Conservation (phyloP, 2,888 invertebrate species). For the Rhyacophila evoluta region DNA sequence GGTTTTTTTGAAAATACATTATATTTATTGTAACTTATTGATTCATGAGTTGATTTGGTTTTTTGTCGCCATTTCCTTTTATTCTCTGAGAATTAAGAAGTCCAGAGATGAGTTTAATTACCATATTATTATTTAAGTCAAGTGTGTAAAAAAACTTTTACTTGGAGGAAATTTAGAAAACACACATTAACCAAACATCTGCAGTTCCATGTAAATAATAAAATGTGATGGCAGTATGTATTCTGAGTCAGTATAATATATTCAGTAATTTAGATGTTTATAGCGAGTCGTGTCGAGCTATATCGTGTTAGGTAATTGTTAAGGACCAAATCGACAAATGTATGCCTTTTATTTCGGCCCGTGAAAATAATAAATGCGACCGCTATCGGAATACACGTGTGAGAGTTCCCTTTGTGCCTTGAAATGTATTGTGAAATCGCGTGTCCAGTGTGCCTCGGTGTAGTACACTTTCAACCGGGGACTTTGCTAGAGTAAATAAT, state of each 20-base stretch:
- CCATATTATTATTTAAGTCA: too few relatives aligned
- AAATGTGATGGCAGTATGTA: too few relatives aligned
- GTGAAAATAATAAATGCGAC: not conserved
- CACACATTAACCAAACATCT: too few relatives aligned
- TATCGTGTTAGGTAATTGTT: conserved; percentile 1
- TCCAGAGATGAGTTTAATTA: too few relatives aligned
- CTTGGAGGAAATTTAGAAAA: too few relatives aligned
- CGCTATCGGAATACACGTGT: conserved; percentile 4
- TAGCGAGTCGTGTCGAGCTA: not conserved
- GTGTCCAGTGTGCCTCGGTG: not conserved
- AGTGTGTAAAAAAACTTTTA: too few relatives aligned
- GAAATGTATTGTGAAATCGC: conserved; percentile 6
- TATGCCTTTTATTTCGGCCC: not conserved
- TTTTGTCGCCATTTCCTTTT: too few relatives aligned
- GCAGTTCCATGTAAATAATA: not conserved
- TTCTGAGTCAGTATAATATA: too few relatives aligned
- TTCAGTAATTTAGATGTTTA: not conserved
- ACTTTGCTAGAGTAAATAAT: not conserved
- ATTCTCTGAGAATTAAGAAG: too few relatives aligned
- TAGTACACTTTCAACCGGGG: not conserved
- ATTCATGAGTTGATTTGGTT: too few relatives aligned
- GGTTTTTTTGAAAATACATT: too few relatives aligned
- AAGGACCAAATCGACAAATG: conserved; percentile 13
- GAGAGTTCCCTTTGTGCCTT: conserved; percentile 11
- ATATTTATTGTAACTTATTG: too few relatives aligned